Base-by-base conservation (phyloP, 2,113 vertebrate species). In the Nannospalax galili region DNA sequence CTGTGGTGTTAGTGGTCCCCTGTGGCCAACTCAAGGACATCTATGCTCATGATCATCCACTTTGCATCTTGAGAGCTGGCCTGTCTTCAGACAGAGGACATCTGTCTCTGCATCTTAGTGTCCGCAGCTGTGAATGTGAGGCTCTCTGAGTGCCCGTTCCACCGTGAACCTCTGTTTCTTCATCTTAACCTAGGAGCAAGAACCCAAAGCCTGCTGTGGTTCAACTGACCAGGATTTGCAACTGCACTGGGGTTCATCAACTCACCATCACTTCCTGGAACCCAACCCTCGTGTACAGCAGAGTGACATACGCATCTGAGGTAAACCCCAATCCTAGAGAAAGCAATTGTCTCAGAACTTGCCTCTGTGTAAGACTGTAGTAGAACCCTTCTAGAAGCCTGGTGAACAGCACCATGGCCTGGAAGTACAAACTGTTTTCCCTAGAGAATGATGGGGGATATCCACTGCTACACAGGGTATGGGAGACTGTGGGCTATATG, bases 41-140 rank as follows among this genome's bases (percentile, higher is more conserved):
- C 5, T 1, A 2, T 30, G 42, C 30, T 8, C 78, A 16, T 60
- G 7, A 6, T 58, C 65, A 52, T 52, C 9, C 45, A 0, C 4
- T 11, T 4, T 9, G 1, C 8, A 3, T 5, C 17, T 56, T n/a
- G 12, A 1, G 0, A 0, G 7, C 4, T 3, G 7, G 20, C 15
- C 24, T 0, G 0, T 24, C 48, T 48, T 42, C 58, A 2, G 73
- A 75, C 37, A 1, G 65, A 85, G 80, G n/a, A 42, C n/a, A 35
- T 16, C 16, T 45, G 80, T 62, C 79, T 30, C 8, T 3, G 48
- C 2, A 26, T 15, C 69, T 48, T 56, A 6, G 69, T 8, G 30
- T 28, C 69, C 69, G 58, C 12, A 8, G 40, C 56, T 35, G 26
- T 4, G 26, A 26, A 1, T 7, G 1, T 4, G n/a, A 64, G 12